Conservation (phyloP, 2,888 invertebrate genomes). For the Osmoderma eremita region DNA sequence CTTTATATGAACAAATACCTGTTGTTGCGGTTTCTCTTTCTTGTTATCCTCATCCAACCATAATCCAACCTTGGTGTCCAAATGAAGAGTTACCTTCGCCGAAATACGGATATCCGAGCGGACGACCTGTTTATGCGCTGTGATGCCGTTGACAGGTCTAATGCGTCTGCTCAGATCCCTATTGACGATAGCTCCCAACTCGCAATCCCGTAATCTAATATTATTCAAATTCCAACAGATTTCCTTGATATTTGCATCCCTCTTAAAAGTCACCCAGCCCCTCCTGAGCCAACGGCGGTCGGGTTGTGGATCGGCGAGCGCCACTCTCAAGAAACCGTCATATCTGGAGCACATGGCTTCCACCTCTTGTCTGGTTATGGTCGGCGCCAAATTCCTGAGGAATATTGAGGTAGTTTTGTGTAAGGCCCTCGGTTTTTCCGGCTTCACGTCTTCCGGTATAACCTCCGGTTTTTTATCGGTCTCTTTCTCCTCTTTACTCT, state of each 20-base stretch:
- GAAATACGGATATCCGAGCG: slow-evolving; percentile 92
- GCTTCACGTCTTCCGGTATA: slow-evolving; percentile 62
- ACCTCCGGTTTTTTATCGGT: slow-evolving; percentile 64
- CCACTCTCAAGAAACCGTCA: slow-evolving; percentile 93
- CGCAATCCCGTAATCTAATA: slow-evolving; percentile 89
- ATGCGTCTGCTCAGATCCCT: slow-evolving; percentile 94
- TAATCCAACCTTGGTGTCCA: slow-evolving; percentile 85
- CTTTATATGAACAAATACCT: slow-evolving; percentile 48
- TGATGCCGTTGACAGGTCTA: slow-evolving; percentile 89
- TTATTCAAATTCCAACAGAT: slow-evolving; percentile 99
- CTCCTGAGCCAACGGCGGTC: slow-evolving; percentile 96
- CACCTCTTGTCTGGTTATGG: slow-evolving; percentile 91
- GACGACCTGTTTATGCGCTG: slow-evolving; percentile 87
- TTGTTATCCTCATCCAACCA: slow-evolving; percentile 73
- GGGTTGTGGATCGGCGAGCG: slow-evolving; percentile 95
- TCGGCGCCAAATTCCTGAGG: slow-evolving; percentile 93
- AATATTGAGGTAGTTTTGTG: slow-evolving; percentile 98
- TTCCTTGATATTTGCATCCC: slow-evolving; percentile 98
- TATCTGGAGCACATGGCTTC: slow-evolving; percentile 67
- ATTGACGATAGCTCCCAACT: slow-evolving; percentile 95
- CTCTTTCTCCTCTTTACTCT: slow-evolving; percentile 54
- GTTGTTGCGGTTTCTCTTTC: slow-evolving; percentile 57
- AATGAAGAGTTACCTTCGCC: slow-evolving; percentile 89
- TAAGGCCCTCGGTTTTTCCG: slow-evolving; percentile 74
- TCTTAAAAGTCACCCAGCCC: slow-evolving; percentile 97